phyloP scores from a whole-genome alignment of 2,113 vertebrate genomes.

The Serinus canaria region DNA sequence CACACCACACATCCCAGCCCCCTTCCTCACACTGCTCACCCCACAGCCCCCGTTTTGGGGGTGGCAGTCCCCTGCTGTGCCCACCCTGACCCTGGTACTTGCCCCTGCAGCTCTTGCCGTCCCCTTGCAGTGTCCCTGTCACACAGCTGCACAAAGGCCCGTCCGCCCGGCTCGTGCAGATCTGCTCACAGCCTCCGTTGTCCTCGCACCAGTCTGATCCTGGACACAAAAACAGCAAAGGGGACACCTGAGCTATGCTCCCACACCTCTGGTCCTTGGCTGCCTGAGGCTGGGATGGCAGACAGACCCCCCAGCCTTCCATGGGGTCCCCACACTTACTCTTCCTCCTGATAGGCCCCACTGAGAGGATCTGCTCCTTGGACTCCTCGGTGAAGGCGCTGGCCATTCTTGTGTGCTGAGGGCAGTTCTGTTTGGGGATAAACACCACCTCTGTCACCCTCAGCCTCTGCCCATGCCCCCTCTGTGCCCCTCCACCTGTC shows the following conservation, averaged over 20 bases:
- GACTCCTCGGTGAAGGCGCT: conserved; percentile 73
- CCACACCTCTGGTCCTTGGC: rapidly evolving
- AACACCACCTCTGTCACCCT: background rate
- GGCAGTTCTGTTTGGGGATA: conserved; percentile 82
- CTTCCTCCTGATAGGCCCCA: conserved; percentile 92
- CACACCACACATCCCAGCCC: rapidly evolving
- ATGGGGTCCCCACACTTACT: conserved; percentile 70
- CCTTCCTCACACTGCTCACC: rapidly evolving
- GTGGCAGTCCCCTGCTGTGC: rapidly evolving
- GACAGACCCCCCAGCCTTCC: rapidly evolving
- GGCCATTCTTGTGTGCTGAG: conserved; percentile 88
- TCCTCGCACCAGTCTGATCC: conserved; percentile 91
- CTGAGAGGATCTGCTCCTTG: conserved; percentile 89
- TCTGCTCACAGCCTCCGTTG: conserved; percentile 95
- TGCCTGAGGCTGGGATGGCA: background rate
- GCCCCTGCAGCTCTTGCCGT: conserved; percentile 89
- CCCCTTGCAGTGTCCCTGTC: conserved; percentile 88
- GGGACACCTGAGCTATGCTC: background rate
- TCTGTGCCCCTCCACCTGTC: rapidly evolving
- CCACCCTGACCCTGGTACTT: background rate
- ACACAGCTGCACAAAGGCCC: conserved; percentile 93
- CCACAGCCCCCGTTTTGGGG: rapidly evolving
- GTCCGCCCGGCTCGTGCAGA: conserved; percentile 84
- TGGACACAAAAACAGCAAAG: conserved; percentile 4
- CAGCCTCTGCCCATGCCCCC: rapidly evolving